phyloP scores from a whole-genome alignment of 2,888 invertebrate species.

The Andrena chrysosceles region DNA sequence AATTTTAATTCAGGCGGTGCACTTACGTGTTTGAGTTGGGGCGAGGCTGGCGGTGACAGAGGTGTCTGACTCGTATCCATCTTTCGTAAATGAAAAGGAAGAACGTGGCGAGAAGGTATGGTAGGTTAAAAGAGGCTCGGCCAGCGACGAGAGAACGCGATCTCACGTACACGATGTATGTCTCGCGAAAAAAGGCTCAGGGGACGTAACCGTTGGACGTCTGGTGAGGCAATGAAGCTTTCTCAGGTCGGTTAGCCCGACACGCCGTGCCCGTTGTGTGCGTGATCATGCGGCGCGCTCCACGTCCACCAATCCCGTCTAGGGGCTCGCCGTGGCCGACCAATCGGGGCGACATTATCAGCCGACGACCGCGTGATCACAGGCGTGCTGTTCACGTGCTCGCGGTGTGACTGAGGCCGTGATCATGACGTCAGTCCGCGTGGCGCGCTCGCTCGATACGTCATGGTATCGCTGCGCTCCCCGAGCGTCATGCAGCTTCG shows the following conservation, averaged over 20 bases:
- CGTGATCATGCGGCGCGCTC: slow-evolving; percentile 83
- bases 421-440: slow-evolving; percentile 87
- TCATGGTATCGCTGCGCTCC: slow-evolving; percentile 87
- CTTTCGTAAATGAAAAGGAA: slow-evolving; percentile 23
- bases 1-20: slow-evolving; percentile 63
- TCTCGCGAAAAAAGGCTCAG: slow-evolving; percentile 43
- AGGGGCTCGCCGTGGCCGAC: slow-evolving; percentile 90
- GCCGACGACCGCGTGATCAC: slow-evolving; percentile 91
- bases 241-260: slow-evolving; percentile 78
- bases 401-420: slow-evolving; percentile 90
- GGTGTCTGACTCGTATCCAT: slow-evolving; percentile 76
- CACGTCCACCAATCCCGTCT: slow-evolving; percentile 86
- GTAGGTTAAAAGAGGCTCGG: slow-evolving; percentile 43
- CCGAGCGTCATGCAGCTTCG: slow-evolving; percentile 76
- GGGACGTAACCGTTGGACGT: slow-evolving; percentile 71
- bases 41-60: slow-evolving; percentile 83
- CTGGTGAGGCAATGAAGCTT: slow-evolving; percentile 81
- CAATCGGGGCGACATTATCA: slow-evolving; percentile 89
- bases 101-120: slow-evolving; percentile 1
- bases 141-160: slow-evolving; percentile 15
- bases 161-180: slow-evolving; percentile 22
- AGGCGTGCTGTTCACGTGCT: slow-evolving; percentile 94
- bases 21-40: slow-evolving; percentile 79
- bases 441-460: slow-evolving; percentile 86
- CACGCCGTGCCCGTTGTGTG: slow-evolving; percentile 85